Conservation (phyloP, 2,113 vertebrate genomes). For the Tamias sibiricus region DNA sequence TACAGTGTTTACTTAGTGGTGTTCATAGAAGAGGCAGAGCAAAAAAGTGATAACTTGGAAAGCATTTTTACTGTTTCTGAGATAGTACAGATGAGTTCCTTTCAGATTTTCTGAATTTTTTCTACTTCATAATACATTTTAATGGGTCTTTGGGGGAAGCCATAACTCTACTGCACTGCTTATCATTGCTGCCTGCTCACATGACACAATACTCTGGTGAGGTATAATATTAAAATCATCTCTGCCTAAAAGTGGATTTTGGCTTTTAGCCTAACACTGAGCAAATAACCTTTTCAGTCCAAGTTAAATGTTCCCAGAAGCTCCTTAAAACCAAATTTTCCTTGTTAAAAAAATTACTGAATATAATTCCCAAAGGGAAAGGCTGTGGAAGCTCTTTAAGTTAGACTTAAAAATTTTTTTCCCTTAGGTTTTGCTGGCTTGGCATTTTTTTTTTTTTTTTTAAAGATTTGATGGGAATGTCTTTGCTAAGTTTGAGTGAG, state of each 20-base stretch:
- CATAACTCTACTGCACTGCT: conserved; percentile 68
- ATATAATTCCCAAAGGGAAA: conserved; percentile 54
- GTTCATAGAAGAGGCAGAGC: conserved; percentile 57
- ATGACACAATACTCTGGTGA: conserved; percentile 76
- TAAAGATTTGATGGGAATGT: background rate
- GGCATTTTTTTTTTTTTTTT: background rate
- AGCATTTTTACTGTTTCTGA: conserved; percentile 70
- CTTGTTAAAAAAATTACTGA: conserved; percentile 68
- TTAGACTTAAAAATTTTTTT: background rate
- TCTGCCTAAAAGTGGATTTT: conserved; percentile 78
- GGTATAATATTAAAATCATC: conserved; percentile 73
- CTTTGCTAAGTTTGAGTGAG: conserved; percentile 33
- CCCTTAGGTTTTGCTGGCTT: background rate
- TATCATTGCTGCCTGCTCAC: conserved; percentile 65
- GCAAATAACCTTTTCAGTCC: conserved; percentile 70
- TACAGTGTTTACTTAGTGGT: conserved; percentile 59
- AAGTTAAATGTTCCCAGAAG: conserved; percentile 66
- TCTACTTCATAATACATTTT: conserved; percentile 71
- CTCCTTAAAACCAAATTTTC: conserved; percentile 76
- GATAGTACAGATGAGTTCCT: conserved; percentile 63
- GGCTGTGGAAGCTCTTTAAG: conserved; percentile 59
- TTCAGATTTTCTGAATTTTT: conserved; percentile 77
- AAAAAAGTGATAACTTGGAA: conserved; percentile 63
- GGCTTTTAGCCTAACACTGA: conserved; percentile 74
- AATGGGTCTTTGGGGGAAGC: conserved; percentile 71